phyloP scores from a whole-genome alignment of 2,888 invertebrate species.

The Campopleginae sp. region DNA sequence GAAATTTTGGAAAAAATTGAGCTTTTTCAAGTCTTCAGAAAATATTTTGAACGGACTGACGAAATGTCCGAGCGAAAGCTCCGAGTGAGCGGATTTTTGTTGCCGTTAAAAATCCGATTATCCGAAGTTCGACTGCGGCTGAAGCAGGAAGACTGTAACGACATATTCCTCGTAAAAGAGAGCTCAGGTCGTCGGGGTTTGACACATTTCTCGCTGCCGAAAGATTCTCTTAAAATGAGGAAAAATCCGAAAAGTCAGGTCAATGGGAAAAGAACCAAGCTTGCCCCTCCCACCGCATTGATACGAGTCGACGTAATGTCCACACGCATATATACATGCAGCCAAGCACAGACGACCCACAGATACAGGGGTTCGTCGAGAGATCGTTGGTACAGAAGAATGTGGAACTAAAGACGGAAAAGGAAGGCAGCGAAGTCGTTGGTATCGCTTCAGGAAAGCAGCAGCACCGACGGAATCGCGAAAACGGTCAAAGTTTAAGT shows the following conservation, averaged over 20 bases:
- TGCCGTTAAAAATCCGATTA: neutral
- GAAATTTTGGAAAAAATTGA: neutral
- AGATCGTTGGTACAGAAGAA: constrained; percentile 32
- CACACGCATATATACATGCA: neutral
- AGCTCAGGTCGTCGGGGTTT: constrained; percentile 40
- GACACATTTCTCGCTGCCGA: constrained; percentile 25
- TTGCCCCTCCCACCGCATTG: constrained; percentile 6
- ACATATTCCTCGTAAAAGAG: constrained; percentile 68
- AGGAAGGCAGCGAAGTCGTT: constrained; percentile 28
- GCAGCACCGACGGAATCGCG: constrained; percentile 64
- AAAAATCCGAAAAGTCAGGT: constrained; percentile 64
- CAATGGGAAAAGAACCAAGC: constrained; percentile 45
- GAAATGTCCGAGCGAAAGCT: too few species aligned
- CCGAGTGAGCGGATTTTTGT: too few species aligned
- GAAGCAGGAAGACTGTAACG: constrained; percentile 46
- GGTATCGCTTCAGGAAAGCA: constrained; percentile 45
- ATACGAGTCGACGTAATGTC: constrained; percentile 21
- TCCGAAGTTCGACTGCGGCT: neutral
- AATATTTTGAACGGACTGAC: too few species aligned
- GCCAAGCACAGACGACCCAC: constrained; percentile 28
- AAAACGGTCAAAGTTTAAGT: constrained; percentile 77
- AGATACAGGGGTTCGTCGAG: constrained; percentile 11
- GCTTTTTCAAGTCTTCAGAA: neutral
- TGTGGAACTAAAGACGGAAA: constrained; percentile 23
- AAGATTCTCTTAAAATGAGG: constrained; percentile 67